Evolutionary conservation across 2,797 vertebrate genomes (phyloP).

Genomic region (Clarias platycephalus): DNA sequence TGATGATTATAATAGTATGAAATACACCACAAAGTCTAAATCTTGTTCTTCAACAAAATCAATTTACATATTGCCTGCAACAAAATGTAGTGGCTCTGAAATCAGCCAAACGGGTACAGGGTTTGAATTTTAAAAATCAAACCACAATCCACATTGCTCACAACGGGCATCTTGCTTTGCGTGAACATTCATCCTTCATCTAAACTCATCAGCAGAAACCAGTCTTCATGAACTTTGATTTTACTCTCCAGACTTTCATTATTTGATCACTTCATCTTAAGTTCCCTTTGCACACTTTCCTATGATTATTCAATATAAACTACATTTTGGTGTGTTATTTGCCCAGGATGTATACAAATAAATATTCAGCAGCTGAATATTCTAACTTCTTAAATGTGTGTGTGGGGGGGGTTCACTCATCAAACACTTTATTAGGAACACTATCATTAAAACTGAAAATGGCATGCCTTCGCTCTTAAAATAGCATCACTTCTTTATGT

Average conservation of each 20-base stretch:
- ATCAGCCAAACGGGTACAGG: neutral
- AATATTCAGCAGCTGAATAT: neutral
- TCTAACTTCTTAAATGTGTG: neutral
- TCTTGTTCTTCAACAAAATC: neutral
- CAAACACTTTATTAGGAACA: neutral
- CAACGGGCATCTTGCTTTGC: neutral
- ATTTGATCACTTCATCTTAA: neutral
- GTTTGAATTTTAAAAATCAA: neutral
- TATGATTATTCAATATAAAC: neutral
- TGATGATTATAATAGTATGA: no score
- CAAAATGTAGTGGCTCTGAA: neutral
- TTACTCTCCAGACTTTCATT: neutral
- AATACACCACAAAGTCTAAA: neutral
- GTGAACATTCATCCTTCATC: neutral
- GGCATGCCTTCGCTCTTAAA: neutral
- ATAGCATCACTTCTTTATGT: neutral
- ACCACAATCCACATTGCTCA: neutral
- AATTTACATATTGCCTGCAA: neutral
- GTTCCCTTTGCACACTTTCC: neutral
- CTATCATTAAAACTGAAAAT: neutral
- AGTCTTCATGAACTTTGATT: neutral
- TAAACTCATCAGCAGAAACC: neutral
- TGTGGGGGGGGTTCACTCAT: no score
- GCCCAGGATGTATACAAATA: neutral
- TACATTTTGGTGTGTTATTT: neutral